Conservation (phyloP, 2,888 invertebrate genomes). For the Microchrysa polita region DNA sequence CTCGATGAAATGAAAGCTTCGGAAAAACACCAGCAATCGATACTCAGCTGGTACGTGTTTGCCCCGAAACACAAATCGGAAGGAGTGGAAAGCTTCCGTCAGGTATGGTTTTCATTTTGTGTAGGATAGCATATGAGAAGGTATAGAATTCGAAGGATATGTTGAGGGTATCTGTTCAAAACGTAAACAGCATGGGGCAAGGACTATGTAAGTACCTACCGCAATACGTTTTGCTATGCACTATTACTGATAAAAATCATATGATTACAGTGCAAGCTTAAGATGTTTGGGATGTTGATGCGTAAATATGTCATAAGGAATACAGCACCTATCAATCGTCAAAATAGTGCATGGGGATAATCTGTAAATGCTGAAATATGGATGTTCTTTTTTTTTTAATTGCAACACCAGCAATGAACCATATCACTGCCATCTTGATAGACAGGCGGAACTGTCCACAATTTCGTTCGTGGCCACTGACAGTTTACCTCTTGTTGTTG, state of each 20-base stretch:
- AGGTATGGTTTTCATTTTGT: constrained; percentile 1
- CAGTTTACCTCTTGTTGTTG: too few relatives aligned
- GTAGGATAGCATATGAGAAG: constrained; percentile 8
- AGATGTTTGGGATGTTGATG: background rate
- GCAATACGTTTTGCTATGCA: constrained; percentile 9
- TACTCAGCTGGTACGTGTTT: constrained; percentile 37
- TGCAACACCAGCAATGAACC: too few relatives aligned
- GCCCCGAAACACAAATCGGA: background rate
- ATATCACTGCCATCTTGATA: too few relatives aligned
- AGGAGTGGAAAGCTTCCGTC: constrained; percentile 14
- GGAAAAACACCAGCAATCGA: constrained; percentile 21
- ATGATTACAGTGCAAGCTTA: background rate
- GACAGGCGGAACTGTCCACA: too few relatives aligned
- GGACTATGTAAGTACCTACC: constrained; percentile 3
- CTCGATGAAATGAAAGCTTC: constrained; percentile 6
- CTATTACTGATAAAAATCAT: constrained; percentile 9
- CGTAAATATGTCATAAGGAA: too few relatives aligned
- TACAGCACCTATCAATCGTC: too few relatives aligned
- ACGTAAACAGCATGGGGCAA: constrained; percentile 20
- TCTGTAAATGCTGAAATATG: too few relatives aligned
- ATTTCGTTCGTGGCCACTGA: too few relatives aligned
- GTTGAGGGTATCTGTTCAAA: background rate
- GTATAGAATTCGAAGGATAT: too few relatives aligned
- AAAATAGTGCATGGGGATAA: too few relatives aligned
- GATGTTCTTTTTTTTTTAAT: too few relatives aligned